phyloP scores from a whole-genome alignment of 2,113 vertebrate species.

The Stomatorhinus ivindoensis region DNA sequence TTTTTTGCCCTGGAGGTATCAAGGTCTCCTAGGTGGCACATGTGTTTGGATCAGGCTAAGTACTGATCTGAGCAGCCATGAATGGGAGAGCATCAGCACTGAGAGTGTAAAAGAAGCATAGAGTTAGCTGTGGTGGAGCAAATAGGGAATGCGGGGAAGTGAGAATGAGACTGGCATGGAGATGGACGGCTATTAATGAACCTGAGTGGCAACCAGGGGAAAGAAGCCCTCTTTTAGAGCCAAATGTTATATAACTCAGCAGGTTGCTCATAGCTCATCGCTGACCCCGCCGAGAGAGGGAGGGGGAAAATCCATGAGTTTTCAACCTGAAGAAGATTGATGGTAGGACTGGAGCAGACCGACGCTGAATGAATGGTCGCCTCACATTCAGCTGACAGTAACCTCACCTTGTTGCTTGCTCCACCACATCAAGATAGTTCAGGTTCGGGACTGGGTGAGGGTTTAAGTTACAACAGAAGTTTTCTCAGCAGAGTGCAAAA shows the following conservation, averaged over 20 bases:
- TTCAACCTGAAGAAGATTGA: background rate
- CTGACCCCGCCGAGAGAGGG: background rate
- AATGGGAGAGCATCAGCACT: background rate
- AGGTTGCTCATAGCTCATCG: background rate
- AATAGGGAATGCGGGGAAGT: background rate
- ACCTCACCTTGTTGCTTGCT: background rate
- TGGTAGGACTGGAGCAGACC: background rate
- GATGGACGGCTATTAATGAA: background rate
- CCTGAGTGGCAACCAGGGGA: background rate
- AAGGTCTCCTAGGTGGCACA: background rate
- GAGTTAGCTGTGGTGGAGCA: background rate
- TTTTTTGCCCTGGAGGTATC: background rate
- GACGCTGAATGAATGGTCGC: background rate
- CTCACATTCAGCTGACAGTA: background rate
- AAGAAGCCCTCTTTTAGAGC: constrained; percentile 9
- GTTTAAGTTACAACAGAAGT: background rate
- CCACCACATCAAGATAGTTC: background rate
- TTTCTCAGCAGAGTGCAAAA: background rate
- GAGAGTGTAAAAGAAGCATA: background rate
- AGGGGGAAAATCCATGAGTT: background rate
- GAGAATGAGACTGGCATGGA: background rate
- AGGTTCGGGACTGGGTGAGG: background rate
- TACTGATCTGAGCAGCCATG: background rate
- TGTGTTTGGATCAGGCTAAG: background rate
- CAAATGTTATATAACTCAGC: background rate